Conservation (phyloP, 1,140 invertebrate genomes). For the Anoplophora glabripennis region DNA sequence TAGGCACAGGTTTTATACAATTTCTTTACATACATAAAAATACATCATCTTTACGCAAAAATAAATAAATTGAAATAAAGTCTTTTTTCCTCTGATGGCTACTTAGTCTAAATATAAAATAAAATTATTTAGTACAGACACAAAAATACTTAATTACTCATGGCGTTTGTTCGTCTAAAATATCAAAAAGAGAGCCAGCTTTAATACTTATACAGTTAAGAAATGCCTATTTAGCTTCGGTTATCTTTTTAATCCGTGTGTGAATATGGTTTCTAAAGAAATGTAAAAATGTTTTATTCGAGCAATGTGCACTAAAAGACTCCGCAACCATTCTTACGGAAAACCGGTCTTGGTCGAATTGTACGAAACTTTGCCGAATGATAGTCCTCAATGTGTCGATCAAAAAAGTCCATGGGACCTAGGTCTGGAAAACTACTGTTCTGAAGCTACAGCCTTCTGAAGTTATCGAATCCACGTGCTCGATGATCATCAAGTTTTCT, state of each 20-base stretch:
- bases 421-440: too few species aligned
- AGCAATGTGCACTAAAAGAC: background rate
- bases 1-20: conserved; percentile 32
- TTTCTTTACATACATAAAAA: conserved; percentile 12
- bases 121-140: conserved; percentile 12
- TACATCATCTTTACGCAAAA: conserved; percentile 17
- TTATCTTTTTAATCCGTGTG: conserved; percentile 2
- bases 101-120: conserved; percentile 18
- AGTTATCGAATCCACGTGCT: too few species aligned
- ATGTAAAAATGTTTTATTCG: background rate
- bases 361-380: background rate
- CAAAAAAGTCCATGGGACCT: too few species aligned
- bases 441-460: too few species aligned
- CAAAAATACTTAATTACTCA: background rate
- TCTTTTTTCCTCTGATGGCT: conserved; percentile 30
- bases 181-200: background rate
- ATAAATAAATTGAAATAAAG: conserved; percentile 17
- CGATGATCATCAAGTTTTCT: too few species aligned
- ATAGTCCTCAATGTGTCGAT: too few species aligned
- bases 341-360: too few species aligned
- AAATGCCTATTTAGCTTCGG: conserved; percentile 1
- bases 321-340: too few species aligned
- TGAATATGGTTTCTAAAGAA: conserved; percentile 5
- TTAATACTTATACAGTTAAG: background rate
- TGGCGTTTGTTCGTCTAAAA: conserved; percentile 3